Percentiles rank a stretch among this genome's conserved stretches.
Evolutionary conservation across 1,140 invertebrate genomes (phyloP).

Genomic region (Cotesia chilonis): DNA sequence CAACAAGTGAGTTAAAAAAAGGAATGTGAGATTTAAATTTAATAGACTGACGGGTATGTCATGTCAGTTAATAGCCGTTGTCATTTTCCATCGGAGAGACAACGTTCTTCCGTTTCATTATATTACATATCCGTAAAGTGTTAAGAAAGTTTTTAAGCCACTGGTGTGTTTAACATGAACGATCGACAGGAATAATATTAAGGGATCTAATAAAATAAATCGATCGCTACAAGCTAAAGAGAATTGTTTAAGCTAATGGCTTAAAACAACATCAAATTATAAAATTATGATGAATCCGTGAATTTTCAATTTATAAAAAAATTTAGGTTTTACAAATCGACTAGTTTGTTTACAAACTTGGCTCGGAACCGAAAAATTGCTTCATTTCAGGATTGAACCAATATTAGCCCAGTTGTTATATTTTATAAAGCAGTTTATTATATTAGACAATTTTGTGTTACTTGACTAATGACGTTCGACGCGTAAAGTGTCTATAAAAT

Average conservation of each 20-base stretch:
- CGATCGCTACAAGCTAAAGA: too few relatives aligned
- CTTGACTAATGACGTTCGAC: slow-evolving; percentile 48
- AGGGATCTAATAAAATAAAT: too few relatives aligned
- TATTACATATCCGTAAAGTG: not conserved
- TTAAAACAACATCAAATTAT: too few relatives aligned
- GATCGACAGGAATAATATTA: not conserved
- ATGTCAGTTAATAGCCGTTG: slow-evolving; percentile 50
- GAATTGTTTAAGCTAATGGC: too few relatives aligned
- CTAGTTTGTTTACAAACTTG: too few relatives aligned
- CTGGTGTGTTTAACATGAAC: not conserved
- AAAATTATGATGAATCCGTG: too few relatives aligned
- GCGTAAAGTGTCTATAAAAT: slow-evolving; percentile 58
- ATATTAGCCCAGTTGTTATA: too few relatives aligned
- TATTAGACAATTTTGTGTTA: slow-evolving; percentile 52
- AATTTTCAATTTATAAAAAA: too few relatives aligned
- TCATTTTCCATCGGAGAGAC: slow-evolving; percentile 38
- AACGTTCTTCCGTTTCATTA: slow-evolving; percentile 39
- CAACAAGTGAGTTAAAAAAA: slow-evolving; percentile 45
- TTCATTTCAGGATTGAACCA: too few relatives aligned
- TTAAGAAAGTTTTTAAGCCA: not conserved
- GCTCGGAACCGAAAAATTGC: too few relatives aligned
- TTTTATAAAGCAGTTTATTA: not conserved
- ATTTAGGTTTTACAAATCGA: too few relatives aligned
- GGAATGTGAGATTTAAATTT: slow-evolving; percentile 45
- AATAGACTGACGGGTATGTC: slow-evolving; percentile 45